Base-by-base conservation (phyloP, 2,797 vertebrate genomes). In the Periparus ater region DNA sequence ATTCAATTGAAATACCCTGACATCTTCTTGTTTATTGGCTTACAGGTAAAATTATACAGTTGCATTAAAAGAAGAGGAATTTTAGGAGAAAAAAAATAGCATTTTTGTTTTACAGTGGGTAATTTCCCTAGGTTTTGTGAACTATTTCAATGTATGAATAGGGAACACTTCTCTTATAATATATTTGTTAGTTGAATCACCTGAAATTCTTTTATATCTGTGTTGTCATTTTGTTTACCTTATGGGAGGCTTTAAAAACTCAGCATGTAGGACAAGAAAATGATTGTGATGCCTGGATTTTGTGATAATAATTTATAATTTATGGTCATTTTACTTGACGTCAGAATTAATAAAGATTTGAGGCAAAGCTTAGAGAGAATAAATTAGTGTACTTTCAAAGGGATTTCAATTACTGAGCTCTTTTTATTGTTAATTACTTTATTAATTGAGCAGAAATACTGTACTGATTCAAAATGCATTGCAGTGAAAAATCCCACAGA, bases 381-480 rank as follows among this genome's bases (percentile, higher is more conserved):
- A 93, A 89, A 96, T 92, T 86, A 53, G 79, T 89, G 74, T 89
- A 54, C 66, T 95, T 96, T 85, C 91, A 96, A 85, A 89, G 78
- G 63, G 78, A 93, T 94, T 95, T 94, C 86, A 91, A 74, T 96
- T 96, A 93, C 71, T 66, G 60, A 30, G 61, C 53, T 42, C 89
- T 94, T 92, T 94, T 85, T 79, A 82, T 94, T 95, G 92, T 92
- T 89, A 92, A 79, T 95, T 93, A 85, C 92, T 96, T 97, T 96
- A 96, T 98, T 97, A 97, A 96, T 95, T 96, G 93, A 88, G 38
- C 70, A 90, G 85, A 95, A 94, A 94, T 85, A 67, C 55, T 80
- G 58, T 57, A 55, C 22, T 77, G 58, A 85, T 95, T 96, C 30
- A 20, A 93, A 96, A 88, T 71, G 55, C 34, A 23, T 40, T 51